Evolutionary conservation across 2,113 vertebrate species (phyloP), one percentile per base, ranked within the genome.

Genomic region (Oryzias melastigma): DNA sequence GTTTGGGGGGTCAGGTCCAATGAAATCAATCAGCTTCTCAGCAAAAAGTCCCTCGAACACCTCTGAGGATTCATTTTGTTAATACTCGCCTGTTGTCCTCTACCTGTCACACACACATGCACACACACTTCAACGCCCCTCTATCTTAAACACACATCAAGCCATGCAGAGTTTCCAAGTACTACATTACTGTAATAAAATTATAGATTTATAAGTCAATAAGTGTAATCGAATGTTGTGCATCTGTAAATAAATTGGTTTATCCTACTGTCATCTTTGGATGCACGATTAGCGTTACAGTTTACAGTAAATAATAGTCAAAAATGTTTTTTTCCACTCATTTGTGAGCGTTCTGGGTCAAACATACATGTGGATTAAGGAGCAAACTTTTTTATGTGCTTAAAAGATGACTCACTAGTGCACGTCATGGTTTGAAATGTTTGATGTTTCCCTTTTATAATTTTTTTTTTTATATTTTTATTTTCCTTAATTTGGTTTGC

Each of bases 21-120:
- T 63, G 29, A 80, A 76, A 84, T 82, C 71, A 76, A 87, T 83
- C 65, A 78, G 78, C 71, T 80, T 84, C 58, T 68, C 54, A 65
- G 59, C 54, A 65, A 66, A 70, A 66, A 63, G 27, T 58, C 58
- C 54, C 12, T 14, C 20, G 25, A n/a, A 20, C 14, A 24, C 54
- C n/a, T 27, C 18, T 10, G 5, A 57, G 18, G 27, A 29, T 29
- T 35, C 41, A 60, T 49, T 62, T 54, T 53, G 47, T 49, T 40
- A 27, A 57, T 46, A 15, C 15, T 48, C 19, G 13, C 57, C 47
- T 25, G 27, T 40, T 55, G 52, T 63, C 42, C 54, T 19, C 44
- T 61, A 18, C 12, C 52, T 40, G 5, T 48, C 49, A 20, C n/a
- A 22, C 50, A 48, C 18, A 24, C 47, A 57, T 44, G 16, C 15